Evolutionary conservation across 2,888 invertebrate genomes (phyloP).

Genomic region (Aphelenchoides bicaudatus): DNA sequence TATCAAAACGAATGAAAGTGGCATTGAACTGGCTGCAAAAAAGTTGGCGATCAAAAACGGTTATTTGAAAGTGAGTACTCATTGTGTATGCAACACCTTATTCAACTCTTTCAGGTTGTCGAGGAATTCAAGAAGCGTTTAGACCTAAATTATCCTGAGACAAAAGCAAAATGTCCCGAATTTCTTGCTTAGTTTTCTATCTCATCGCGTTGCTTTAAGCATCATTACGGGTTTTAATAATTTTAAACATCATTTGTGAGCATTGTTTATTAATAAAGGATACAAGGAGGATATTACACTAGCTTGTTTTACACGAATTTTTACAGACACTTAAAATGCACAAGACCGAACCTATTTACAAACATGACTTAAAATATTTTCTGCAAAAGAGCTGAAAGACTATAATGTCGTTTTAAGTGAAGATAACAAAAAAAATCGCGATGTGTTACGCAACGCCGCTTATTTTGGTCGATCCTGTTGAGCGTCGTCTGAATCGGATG

Average conservation of each 20-base stretch:
- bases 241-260: too few relatives aligned
- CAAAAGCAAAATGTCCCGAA: constrained; percentile 22
- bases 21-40: constrained; percentile 9
- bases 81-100: too few relatives aligned
- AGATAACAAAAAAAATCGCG: background rate
- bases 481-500: constrained; percentile 47
- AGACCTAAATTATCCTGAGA: constrained; percentile 20
- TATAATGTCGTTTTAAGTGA: too few relatives aligned
- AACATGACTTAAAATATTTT: too few relatives aligned
- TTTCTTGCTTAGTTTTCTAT: constrained; percentile 2
- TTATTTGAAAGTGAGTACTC: constrained; percentile 12
- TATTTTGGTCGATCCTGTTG: constrained; percentile 49
- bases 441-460: constrained; percentile 49
- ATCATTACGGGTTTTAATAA: background rate
- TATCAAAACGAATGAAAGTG: constrained; percentile 19
- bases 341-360: too few relatives aligned
- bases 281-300: too few relatives aligned
- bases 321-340: too few relatives aligned
- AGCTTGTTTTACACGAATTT: too few relatives aligned
- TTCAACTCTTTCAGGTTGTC: constrained; percentile 24
- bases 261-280: too few relatives aligned
- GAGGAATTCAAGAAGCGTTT: constrained; percentile 16
- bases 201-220: background rate
- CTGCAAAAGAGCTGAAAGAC: too few relatives aligned
- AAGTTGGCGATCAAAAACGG: constrained; percentile 12